Percentiles rank a stretch among this genome's conserved stretches.
phyloP scores from a whole-genome alignment of 2,888 invertebrate species.

The Acrobasis consociella region DNA sequence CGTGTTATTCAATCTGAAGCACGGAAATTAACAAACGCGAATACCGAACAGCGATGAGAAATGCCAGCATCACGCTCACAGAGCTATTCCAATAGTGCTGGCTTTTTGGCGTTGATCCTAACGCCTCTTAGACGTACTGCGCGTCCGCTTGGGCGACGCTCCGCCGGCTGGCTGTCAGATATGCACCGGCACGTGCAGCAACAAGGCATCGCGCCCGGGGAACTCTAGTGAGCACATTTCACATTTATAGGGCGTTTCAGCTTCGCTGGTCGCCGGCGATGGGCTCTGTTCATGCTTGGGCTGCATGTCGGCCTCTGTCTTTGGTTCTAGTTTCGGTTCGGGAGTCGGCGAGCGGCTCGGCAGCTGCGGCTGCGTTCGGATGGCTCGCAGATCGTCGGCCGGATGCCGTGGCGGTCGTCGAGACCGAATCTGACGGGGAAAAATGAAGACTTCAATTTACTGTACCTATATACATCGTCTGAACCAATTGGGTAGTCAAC shows the following conservation, averaged over 20 bases:
- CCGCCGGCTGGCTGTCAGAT: constrained; percentile 80
- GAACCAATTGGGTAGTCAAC: too few species aligned
- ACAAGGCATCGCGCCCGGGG: constrained; percentile 87
- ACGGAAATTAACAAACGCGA: too few species aligned
- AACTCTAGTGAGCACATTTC: constrained; percentile 92
- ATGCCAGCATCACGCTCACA: too few species aligned
- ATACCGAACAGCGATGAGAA: too few species aligned
- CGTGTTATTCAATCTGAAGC: too few species aligned
- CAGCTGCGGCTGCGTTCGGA: constrained; percentile 43
- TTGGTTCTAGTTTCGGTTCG: background rate
- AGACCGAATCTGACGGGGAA: constrained; percentile 43
- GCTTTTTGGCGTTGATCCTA: too few species aligned
- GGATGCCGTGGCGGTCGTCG: constrained; percentile 66
- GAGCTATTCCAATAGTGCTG: too few species aligned
- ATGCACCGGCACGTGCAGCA: constrained; percentile 90
- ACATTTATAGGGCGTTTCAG: constrained; percentile 86
- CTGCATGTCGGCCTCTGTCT: background rate
- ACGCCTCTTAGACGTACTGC: background rate
- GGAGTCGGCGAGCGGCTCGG: constrained; percentile 24
- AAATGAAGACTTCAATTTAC: background rate
- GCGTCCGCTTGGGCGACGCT: background rate
- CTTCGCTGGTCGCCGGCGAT: constrained; percentile 27
- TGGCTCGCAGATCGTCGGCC: constrained; percentile 70
- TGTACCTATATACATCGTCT: background rate
- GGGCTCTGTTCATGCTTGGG: constrained; percentile 21